phyloP scores from a whole-genome alignment of 1,140 invertebrate genomes.

The Pentalonia nigronervosa region DNA sequence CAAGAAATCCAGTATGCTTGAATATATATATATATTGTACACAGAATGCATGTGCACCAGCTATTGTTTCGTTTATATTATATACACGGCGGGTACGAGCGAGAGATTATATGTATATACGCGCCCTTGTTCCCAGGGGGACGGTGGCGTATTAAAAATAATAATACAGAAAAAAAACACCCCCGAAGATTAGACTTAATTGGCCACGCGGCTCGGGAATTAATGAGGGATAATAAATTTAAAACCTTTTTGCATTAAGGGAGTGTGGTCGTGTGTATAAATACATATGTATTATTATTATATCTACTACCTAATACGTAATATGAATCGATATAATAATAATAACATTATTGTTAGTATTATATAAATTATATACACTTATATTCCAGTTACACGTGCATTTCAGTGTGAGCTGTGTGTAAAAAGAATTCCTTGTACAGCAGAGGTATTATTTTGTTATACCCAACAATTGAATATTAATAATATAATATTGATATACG shows the following conservation, averaged over 20 bases:
- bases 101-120: background rate
- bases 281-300: background rate
- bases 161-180: conserved; percentile 1
- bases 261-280: background rate
- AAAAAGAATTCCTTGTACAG: background rate
- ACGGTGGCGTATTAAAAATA: conserved; percentile 12
- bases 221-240: conserved; percentile 42
- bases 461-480: background rate
- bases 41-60: background rate
- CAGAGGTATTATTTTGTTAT: background rate
- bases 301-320: background rate
- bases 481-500: background rate
- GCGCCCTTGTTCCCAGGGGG: background rate
- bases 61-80: conserved; percentile 1
- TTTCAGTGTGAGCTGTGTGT: no score
- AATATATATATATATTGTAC: background rate
- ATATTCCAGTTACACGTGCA: no score
- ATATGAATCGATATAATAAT: background rate
- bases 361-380: background rate
- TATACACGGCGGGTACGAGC: background rate
- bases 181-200: conserved; percentile 47
- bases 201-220: background rate
- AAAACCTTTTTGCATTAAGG: background rate
- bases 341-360: background rate
- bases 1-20: background rate